Base-by-base conservation (phyloP, 2,113 vertebrate species). In the Austrofundulus limnaeus region DNA sequence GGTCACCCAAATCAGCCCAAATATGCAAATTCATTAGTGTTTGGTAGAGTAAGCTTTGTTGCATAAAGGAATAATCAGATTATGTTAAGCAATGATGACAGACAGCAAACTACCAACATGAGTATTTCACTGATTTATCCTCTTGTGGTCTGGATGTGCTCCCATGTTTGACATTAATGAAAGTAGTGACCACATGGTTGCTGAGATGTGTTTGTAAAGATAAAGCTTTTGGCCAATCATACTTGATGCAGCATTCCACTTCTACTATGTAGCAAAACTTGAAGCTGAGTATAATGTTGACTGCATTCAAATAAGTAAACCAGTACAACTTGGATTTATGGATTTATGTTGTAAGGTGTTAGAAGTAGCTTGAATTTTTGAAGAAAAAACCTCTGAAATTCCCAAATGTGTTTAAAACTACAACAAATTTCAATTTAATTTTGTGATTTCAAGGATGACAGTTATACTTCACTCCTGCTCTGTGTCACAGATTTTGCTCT, bases 21-120 rank as follows among this genome's bases (percentile, higher is more conserved):
- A 86, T 81, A 84, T 82, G 70, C 64, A 68, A 76, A 77, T 69
- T 82, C 85, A 79, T 69, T 63, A 64, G 72, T 73, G 70, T 70
- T 62, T 69, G 50, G 38, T 62, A 68, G 71, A 28, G 62, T 70
- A 84, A 79, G 28, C 37, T 61, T 53, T 60, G 47, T 55, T 56
- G 71, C 74, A 76, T 75, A 71, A 85, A 76, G 68, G 48, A 82
- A 80, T 83, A 87, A 89, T 84, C 60, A 81, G 76, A 75, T 80
- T 70, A 85, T 72, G 73, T 79, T 75, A 80, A 72, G 60, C 74
- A 49, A 76, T 59, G 61, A 68, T 61, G 60, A 87, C 77, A 62
- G 53, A 77, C 25, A 64, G n/a, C 66, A 70, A 51, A 61, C 54
- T 55, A 55, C 55, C 34, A 70, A 23, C 66, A 63, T 15, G 10